Conservation (phyloP, 2,888 invertebrate species). For the Athalia circularis region DNA sequence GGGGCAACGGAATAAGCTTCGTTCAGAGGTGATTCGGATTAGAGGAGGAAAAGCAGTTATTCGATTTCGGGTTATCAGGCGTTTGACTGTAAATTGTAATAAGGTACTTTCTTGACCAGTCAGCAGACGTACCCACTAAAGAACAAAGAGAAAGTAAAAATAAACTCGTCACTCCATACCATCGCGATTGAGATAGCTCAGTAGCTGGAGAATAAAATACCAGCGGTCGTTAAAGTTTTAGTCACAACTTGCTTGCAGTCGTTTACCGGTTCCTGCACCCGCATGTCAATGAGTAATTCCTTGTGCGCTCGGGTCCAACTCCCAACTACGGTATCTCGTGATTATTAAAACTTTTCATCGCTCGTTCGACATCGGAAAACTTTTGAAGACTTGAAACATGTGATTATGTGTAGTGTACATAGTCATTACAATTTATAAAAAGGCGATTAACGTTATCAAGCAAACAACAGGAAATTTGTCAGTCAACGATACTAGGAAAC, state of each 20-base stretch:
- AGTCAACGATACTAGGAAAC: no score
- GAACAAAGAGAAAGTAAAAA: slow-evolving; percentile 34
- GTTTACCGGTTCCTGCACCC: slow-evolving; percentile 21
- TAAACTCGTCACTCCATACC: slow-evolving; percentile 4
- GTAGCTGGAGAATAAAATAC: background rate
- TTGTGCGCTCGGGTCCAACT: background rate
- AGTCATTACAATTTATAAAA: no score
- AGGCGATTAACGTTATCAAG: no score
- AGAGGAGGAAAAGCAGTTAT: no score
- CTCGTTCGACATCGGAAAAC: background rate
- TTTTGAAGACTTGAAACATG: no score
- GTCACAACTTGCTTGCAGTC: slow-evolving; percentile 19
- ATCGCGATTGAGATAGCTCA: background rate
- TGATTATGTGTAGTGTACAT: no score
- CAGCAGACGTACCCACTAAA: background rate
- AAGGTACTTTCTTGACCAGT: slow-evolving; percentile 21
- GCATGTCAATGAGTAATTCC: slow-evolving; percentile 22
- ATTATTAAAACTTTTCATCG: background rate
- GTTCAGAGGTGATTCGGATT: no score
- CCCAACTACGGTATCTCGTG: background rate
- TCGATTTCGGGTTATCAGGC: no score
- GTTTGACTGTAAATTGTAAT: no score
- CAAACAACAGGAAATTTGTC: no score
- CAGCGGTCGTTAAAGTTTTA: background rate
- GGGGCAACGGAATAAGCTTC: no score